These are phyloP conservation scores for Rotaria magnacalcarata DNA, from an alignment of 2,888 invertebrate species.

Conservation along the genomic window DNA sequence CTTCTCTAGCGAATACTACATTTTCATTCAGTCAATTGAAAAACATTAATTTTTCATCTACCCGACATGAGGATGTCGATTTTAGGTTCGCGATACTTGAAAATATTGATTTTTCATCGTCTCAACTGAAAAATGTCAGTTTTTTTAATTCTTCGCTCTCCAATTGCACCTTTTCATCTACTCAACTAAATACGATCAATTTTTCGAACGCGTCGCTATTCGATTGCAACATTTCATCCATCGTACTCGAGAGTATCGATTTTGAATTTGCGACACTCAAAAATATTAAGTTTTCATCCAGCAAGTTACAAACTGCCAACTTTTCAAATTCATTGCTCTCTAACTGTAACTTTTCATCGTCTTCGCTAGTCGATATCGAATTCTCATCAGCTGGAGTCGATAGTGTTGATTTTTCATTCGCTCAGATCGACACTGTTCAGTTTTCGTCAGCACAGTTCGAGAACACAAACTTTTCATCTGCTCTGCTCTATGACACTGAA, in stretches of 20 bases:
- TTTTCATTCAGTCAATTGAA: too few species aligned
- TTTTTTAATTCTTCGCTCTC: too few species aligned
- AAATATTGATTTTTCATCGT: not conserved
- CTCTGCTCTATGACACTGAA: not conserved
- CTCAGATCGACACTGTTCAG: not conserved
- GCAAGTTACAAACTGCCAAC: not conserved
- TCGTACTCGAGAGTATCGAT: too few species aligned
- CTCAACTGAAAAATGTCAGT: not conserved
- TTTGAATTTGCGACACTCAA: not conserved
- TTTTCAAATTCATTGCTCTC: too few species aligned
- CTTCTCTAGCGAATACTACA: too few species aligned
- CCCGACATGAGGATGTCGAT: too few species aligned
- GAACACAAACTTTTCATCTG: not conserved
- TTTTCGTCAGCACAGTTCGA: not conserved
- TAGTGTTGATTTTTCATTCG: not conserved
- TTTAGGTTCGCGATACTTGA: not conserved
- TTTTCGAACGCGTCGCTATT: too few species aligned
- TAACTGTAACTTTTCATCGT: not conserved
- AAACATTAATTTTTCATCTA: too few species aligned
- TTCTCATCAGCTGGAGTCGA: not conserved
- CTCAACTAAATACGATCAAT: too few species aligned
- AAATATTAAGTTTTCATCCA: not conserved
- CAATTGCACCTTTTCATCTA: not conserved
- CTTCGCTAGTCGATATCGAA: not conserved
- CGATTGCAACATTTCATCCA: too few species aligned